A percentile compares a stretch with the other conserved stretches of the same genome.
phyloP scores from a whole-genome alignment of 2,797 vertebrate genomes.

The Anolis apletophallus region DNA sequence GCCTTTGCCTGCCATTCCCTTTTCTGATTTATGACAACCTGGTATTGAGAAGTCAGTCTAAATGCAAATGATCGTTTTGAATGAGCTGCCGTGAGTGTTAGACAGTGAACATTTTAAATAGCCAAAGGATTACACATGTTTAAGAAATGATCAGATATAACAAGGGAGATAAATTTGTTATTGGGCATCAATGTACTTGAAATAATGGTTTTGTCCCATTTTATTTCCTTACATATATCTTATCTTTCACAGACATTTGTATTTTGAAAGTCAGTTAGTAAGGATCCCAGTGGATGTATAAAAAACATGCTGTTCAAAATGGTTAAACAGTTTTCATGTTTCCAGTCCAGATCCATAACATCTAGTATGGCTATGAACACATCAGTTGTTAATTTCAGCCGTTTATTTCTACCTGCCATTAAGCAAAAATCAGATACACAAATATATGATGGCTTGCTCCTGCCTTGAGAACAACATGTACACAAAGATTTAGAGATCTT shows the following conservation, averaged over 20 bases:
- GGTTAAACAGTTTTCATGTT: not conserved
- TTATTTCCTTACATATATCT: not conserved
- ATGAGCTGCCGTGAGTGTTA: conserved; percentile 39
- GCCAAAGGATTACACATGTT: conserved; percentile 57
- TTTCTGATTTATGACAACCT: conserved; percentile 48
- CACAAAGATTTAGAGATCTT: too few species aligned
- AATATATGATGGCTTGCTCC: too few species aligned
- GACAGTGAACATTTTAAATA: conserved; percentile 54
- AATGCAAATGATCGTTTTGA: conserved; percentile 69
- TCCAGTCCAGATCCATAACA: not conserved
- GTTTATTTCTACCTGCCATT: not conserved
- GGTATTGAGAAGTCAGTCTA: conserved; percentile 60
- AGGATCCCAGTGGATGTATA: not conserved
- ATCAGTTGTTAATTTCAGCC: not conserved
- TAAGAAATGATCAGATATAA: conserved; percentile 47
- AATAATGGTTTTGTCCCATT: not conserved
- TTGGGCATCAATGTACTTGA: conserved; percentile 37
- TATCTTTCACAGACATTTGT: not conserved
- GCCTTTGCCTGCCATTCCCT: conserved; percentile 41
- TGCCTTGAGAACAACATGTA: too few species aligned
- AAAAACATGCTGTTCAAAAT: not conserved
- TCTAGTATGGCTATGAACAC: not conserved
- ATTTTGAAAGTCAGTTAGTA: not conserved
- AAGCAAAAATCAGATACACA: too few species aligned
- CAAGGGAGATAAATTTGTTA: conserved; percentile 57